These are phyloP conservation scores for Marmota monax DNA, from an alignment of 2,113 vertebrate species.

Conservation along the genomic window DNA sequence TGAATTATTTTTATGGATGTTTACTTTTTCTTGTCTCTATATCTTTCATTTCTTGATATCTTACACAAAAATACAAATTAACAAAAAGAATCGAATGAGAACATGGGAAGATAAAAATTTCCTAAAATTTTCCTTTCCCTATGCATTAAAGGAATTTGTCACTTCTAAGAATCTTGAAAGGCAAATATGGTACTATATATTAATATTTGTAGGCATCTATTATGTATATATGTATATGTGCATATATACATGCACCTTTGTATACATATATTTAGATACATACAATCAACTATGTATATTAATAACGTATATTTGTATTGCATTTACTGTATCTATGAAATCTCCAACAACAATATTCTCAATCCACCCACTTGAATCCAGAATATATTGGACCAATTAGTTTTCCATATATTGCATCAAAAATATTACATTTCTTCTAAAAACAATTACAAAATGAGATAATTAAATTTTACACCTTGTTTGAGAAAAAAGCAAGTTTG, in stretches of 20 bases:
- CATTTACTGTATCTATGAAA: neutral
- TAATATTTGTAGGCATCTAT: neutral
- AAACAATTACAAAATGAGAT: neutral
- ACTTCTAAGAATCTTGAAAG: neutral
- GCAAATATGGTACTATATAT: neutral
- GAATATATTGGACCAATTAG: neutral
- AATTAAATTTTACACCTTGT: neutral
- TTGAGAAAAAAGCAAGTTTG: neutral
- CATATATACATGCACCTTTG: neutral
- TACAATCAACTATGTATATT: neutral
- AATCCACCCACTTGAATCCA: neutral
- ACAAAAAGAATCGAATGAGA: neutral
- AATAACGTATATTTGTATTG: no score
- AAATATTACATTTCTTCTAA: neutral
- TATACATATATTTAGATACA: neutral
- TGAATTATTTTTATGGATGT: neutral
- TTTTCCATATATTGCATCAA: neutral
- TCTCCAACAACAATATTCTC: neutral
- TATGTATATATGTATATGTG: neutral
- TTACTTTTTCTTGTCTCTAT: neutral
- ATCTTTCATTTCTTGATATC: neutral
- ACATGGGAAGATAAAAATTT: neutral
- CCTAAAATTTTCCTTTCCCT: constrained; percentile 5
- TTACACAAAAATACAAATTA: neutral
- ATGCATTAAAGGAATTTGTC: neutral